A percentile compares a stretch with the other conserved stretches of the same genome.
Evolutionary conservation across 2,113 vertebrate genomes (phyloP).

Genomic region (Sciurus niger): DNA sequence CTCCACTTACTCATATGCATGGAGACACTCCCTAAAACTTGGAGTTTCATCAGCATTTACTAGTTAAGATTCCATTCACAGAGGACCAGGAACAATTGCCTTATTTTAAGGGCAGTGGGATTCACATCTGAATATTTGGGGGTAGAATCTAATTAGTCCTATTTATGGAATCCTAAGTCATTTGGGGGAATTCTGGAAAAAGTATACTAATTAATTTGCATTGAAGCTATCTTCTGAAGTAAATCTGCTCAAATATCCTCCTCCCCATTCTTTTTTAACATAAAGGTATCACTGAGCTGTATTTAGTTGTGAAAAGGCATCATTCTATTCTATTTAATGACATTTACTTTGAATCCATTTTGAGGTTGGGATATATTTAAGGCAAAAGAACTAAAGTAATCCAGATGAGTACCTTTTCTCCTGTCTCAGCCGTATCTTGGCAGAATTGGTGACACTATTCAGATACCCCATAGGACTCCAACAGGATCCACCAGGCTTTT

Average conservation of each 20-base stretch:
- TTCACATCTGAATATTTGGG: neutral
- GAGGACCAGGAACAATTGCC: neutral
- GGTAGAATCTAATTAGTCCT: constrained; percentile 24
- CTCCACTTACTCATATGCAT: neutral
- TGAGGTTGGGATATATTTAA: constrained; percentile 77
- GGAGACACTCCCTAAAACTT: neutral
- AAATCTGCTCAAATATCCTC: neutral
- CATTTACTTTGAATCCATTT: constrained; percentile 71
- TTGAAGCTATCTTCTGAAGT: neutral
- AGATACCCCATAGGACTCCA: too few relatives aligned
- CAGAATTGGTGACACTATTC: too few relatives aligned
- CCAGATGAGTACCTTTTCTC: too few relatives aligned
- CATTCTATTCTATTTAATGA: constrained; percentile 70
- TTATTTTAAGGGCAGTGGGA: constrained; percentile 21
- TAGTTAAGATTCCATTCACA: neutral
- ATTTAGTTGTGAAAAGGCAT: constrained; percentile 84
- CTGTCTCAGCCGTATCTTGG: too few relatives aligned
- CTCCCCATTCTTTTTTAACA: constrained; percentile 68
- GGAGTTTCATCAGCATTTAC: neutral
- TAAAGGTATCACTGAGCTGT: constrained; percentile 82
- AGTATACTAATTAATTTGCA: neutral
- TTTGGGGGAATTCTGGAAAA: constrained; percentile 11
- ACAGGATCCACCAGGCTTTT: too few relatives aligned
- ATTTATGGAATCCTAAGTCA: neutral
- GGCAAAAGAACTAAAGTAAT: neutral